Base-by-base conservation (phyloP, 2,888 invertebrate species). In the Eumerus sabulonum region DNA sequence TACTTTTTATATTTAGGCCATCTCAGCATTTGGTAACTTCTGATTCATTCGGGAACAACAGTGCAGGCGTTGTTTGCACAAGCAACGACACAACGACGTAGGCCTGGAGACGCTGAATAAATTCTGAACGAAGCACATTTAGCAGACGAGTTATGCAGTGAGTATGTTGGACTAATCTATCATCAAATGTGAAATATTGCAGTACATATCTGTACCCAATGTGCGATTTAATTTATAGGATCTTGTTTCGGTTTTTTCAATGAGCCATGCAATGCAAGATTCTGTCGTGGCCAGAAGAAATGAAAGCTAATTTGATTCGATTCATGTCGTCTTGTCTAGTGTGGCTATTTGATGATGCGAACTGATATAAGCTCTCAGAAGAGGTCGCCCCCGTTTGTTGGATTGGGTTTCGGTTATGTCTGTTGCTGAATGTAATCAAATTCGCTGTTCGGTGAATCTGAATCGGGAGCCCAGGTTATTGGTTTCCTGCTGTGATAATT, bases 1-100 rank as follows among this genome's bases (percentile, higher is more conserved):
- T 63, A 57, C 14, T 60, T 59, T 27, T 48, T 53, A 42, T 54
- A 76, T 76, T 76, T 54, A 76, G 76, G 76, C 76, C 70, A 70
- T 76, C 64, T 76, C 64, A 70, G 70, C 76, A 76, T 76, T 76
- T 59, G 63, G 68, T 59, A 64, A 64, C 70, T 63, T 70, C 70
- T 40, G 70, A 70, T 70, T 70, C 63, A 63, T 76, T 70, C 47
- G 40, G 63, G 62, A 38, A 72, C 54, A 57, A 60, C 67, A 56
- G 60, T 51, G 63, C 76, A 76, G 63, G 76, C 63, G 70, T 67
- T 63, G 57, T 68, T 74, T 76, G 63, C 76, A 64, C 70, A 76
- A 70, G 70, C 57, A 13, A 17, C 9, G 9, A 56, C 14, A 42
- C 62, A 53, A 48, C 42, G 48, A 74, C n/a, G 60, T 54, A 47